phyloP scores from a whole-genome alignment of 2,888 invertebrate species.

The Cephus nigrinus region DNA sequence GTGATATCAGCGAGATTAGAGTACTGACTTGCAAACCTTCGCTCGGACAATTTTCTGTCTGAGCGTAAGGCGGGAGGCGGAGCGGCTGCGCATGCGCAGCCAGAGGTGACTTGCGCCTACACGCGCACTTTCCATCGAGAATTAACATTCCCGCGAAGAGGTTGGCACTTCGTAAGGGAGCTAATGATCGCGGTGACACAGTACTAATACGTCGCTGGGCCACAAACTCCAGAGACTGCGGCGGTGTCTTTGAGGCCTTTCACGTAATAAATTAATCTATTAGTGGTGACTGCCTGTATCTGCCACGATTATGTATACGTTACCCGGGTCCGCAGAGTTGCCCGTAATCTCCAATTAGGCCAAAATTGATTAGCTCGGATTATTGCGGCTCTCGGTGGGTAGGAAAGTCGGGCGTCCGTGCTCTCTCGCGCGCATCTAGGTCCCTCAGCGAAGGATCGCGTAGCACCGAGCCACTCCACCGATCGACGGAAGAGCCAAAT shows the following conservation, averaged over 20 bases:
- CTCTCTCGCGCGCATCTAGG: slow-evolving; percentile 19
- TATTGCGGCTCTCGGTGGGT: slow-evolving; percentile 37
- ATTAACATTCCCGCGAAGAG: slow-evolving; percentile 53
- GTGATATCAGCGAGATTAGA: too few species aligned
- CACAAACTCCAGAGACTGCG: slow-evolving; percentile 34
- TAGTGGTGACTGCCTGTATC: slow-evolving; percentile 45
- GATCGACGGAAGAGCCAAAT: not conserved
- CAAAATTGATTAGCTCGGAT: slow-evolving; percentile 62
- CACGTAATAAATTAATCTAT: slow-evolving; percentile 65
- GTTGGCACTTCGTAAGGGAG: slow-evolving; percentile 41
- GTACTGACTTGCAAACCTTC: too few species aligned
- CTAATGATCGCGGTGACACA: slow-evolving; percentile 58
- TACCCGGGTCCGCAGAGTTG: slow-evolving; percentile 22
- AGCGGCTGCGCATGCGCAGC: slow-evolving; percentile 16
- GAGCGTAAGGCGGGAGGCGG: slow-evolving; percentile 6
- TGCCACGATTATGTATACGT: slow-evolving; percentile 13
- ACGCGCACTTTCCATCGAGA: slow-evolving; percentile 27
- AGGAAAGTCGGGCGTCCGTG: too few species aligned
- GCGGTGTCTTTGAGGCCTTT: slow-evolving; percentile 62
- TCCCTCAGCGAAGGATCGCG: not conserved
- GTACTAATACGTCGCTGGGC: slow-evolving; percentile 59
- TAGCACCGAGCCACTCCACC: slow-evolving; percentile 7
- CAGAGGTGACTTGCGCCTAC: not conserved
- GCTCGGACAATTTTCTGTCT: too few species aligned
- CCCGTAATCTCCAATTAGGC: slow-evolving; percentile 62